Evolutionary conservation across 2,888 invertebrate genomes (phyloP).

Genomic region (Netelia inedita): DNA sequence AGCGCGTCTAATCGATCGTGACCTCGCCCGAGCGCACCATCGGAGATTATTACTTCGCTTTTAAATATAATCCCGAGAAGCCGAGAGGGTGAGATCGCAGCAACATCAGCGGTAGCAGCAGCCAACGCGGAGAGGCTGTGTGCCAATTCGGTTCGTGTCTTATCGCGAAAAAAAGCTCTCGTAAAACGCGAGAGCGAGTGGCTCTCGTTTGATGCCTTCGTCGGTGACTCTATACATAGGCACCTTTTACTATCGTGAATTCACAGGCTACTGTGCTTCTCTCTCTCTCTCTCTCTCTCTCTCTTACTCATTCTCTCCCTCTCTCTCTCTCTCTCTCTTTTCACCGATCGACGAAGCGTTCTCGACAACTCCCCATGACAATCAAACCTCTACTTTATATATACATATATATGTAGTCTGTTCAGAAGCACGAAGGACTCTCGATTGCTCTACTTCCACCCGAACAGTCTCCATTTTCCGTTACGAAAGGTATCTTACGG

Average conservation of each 20-base stretch:
- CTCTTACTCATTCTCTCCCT: too few relatives aligned
- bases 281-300: background rate
- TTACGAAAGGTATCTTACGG: background rate
- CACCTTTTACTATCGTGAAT: slow-evolving; percentile 20
- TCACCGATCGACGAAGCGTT: slow-evolving; percentile 45
- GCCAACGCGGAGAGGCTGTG: slow-evolving; percentile 13
- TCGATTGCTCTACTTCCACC: slow-evolving; percentile 23
- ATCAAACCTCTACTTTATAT: slow-evolving; percentile 61
- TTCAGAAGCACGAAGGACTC: slow-evolving; percentile 1
- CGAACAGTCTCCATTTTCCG: slow-evolving; percentile 8
- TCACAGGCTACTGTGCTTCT: slow-evolving; percentile 30
- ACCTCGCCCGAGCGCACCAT: slow-evolving; percentile 17
- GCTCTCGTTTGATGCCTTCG: slow-evolving; percentile 50
- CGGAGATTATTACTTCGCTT: slow-evolving; percentile 52
- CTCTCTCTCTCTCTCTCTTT: background rate
- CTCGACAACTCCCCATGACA: slow-evolving; percentile 45
- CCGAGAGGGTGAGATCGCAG: slow-evolving; percentile 9
- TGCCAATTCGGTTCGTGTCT: slow-evolving; percentile 63
- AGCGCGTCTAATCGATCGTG: slow-evolving; percentile 28
- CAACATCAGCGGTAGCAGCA: slow-evolving; percentile 11
- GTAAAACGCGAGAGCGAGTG: slow-evolving; percentile 42
- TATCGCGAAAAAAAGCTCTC: slow-evolving; percentile 52
- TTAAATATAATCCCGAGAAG: slow-evolving; percentile 44
- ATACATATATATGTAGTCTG: slow-evolving; percentile 34
- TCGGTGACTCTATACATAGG: slow-evolving; percentile 19